phyloP scores from a whole-genome alignment of 92 coral and sea anemone species.

The Phymanthus crucifer region DNA sequence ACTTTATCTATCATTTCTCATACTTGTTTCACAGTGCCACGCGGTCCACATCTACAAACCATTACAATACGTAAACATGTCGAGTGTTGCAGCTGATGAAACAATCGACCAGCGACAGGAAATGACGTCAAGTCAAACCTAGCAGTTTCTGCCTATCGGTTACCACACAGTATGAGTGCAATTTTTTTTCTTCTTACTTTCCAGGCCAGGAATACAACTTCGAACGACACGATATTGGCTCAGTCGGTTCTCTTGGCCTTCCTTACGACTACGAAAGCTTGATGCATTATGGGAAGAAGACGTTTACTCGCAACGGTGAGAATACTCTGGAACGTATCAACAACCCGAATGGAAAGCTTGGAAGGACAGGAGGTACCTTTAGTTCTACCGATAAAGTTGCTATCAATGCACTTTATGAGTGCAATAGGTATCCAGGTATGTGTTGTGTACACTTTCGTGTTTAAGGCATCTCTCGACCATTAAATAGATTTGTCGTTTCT shows the following conservation, averaged over 20 bases:
- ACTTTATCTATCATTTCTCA: too few relatives aligned
- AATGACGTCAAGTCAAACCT: too few relatives aligned
- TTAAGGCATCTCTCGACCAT: too few relatives aligned
- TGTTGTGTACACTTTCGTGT: background rate
- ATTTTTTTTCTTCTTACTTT: background rate
- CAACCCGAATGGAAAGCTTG: constrained; percentile 27
- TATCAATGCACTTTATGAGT: constrained; percentile 36
- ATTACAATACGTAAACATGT: too few relatives aligned
- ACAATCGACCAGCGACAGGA: too few relatives aligned
- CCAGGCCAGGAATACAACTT: constrained; percentile 30
- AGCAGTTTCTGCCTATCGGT: too few relatives aligned
- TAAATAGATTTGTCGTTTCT: too few relatives aligned
- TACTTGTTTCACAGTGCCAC: too few relatives aligned
- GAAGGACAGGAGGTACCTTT: constrained; percentile 15
- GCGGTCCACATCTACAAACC: too few relatives aligned
- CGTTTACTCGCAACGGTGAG: constrained; percentile 28
- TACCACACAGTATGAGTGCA: background rate
- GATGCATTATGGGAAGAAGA: constrained; percentile 35
- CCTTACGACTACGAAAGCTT: constrained; percentile 41
- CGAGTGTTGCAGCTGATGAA: too few relatives aligned
- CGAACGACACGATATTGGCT: constrained; percentile 6
- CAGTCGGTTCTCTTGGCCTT: constrained; percentile 14
- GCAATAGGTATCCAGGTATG: constrained; percentile 28
- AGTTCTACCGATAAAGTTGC: constrained; percentile 26
- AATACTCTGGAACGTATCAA: constrained; percentile 21